These are phyloP conservation scores for Blastobasis adustella DNA, from an alignment of 2,888 invertebrate species.

Conservation along the genomic window DNA sequence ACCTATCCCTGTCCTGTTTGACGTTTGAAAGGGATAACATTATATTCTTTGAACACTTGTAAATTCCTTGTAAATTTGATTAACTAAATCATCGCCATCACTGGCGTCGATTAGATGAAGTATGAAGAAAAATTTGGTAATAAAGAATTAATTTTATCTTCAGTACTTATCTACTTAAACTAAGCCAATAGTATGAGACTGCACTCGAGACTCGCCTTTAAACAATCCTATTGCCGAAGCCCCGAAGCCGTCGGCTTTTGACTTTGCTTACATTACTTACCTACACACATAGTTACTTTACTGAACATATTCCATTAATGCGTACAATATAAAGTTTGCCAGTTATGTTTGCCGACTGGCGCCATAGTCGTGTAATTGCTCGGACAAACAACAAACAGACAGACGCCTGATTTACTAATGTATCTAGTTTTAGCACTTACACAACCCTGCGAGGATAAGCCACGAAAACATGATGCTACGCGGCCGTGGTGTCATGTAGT, in stretches of 20 bases:
- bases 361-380: slow-evolving; percentile 64
- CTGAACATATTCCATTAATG: slow-evolving; percentile 22
- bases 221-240: slow-evolving; percentile 3
- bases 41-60: too few relatives aligned
- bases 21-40: too few relatives aligned
- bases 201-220: background rate
- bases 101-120: too few relatives aligned
- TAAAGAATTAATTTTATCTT: too few relatives aligned
- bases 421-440: slow-evolving; percentile 64
- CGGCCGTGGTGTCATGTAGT: too few relatives aligned
- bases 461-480: slow-evolving; percentile 11
- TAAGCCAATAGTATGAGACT: too few relatives aligned
- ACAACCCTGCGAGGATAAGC: slow-evolving; percentile 26
- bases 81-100: too few relatives aligned
- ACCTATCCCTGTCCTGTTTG: too few relatives aligned
- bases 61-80: too few relatives aligned
- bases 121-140: too few relatives aligned
- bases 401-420: slow-evolving; percentile 63
- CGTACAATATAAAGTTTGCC: slow-evolving; percentile 32
- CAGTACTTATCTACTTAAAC: too few relatives aligned
- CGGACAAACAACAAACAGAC: slow-evolving; percentile 51
- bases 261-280: slow-evolving; percentile 7
- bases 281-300: slow-evolving; percentile 1
- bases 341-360: slow-evolving; percentile 62
- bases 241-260: slow-evolving; percentile 3